These are phyloP conservation scores for Neoitamus cyanurus DNA, from an alignment of 2,888 invertebrate genomes.

Conservation along the genomic window DNA sequence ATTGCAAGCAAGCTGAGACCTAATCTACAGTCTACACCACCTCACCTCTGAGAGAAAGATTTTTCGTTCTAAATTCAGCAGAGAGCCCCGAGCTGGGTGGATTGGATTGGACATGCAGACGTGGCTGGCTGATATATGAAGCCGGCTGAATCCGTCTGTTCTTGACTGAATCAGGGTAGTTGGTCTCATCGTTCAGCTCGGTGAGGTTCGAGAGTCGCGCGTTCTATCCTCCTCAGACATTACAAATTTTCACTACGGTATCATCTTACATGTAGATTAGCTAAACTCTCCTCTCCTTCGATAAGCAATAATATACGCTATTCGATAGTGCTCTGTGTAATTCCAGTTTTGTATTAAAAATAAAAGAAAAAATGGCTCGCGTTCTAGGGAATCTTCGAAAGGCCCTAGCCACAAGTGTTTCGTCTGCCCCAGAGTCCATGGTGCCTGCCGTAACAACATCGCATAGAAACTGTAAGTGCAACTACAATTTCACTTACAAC, in stretches of 20 bases:
- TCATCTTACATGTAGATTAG: background rate
- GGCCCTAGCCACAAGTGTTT: slow-evolving; percentile 29
- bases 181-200: background rate
- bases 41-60: background rate
- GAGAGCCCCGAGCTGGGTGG: background rate
- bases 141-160: background rate
- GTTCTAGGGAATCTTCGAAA: slow-evolving; percentile 36
- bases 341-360: background rate
- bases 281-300: background rate
- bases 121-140: slow-evolving; percentile 7
- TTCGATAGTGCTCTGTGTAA: background rate
- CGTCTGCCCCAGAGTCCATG: slow-evolving; percentile 6
- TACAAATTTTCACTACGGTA: background rate
- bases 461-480: slow-evolving; percentile 33
- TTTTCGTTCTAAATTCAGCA: slow-evolving; percentile 14
- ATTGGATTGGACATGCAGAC: background rate
- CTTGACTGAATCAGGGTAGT: background rate
- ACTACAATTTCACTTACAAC: background rate
- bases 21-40: background rate
- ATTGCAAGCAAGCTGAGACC: background rate
- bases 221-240: background rate
- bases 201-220: slow-evolving; percentile 24
- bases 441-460: slow-evolving; percentile 12
- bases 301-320: background rate
- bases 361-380: slow-evolving; percentile 39